Evolutionary conservation across 2,113 vertebrate genomes (phyloP), one percentile per base, ranked within the genome.

Genomic region (Trachemys scripta): DNA sequence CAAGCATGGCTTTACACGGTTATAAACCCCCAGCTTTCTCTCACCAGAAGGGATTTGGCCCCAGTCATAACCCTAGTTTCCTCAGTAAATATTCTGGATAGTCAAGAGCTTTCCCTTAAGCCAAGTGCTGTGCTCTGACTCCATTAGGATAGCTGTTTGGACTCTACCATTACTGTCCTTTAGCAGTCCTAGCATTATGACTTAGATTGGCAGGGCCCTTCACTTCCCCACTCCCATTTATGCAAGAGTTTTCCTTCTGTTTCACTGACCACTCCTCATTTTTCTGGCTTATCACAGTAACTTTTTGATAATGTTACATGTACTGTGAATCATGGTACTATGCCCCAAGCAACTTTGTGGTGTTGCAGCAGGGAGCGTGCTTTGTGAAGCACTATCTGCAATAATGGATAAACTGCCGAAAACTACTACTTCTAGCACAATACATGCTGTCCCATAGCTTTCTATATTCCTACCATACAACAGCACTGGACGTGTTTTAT

Each of bases 281-380:
- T 31, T 76, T 84, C 57, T 57, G 49, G 85, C 17, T 78, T 93
- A 78, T 0, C 0, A 0, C n/a, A 38, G 80, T 53, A 20, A 29
- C 19, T 5, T 42, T 72, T 38, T 75, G 65, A 0, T 51, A 4
- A 24, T 5, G 8, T 79, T 57, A 80, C 3, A 11, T 0, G 90
- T 14, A 50, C 12, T 17, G 0, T 8, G 14, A 80, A 16, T 51
- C 31, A 79, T 80, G 35, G 10, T 29, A 6, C 0, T 3, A 19
- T 88, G 31, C 54, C 50, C 91, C 75, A 83, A 79, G 38, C 57
- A 95, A 65, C 38, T 76, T 83, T 53, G 53, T 47, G 29, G 81
- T 5, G 82, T 57, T 0, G 0, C 0, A 0, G 19, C 20, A 31
- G 1, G 3, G 80, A 83, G 84, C 14, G 10, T 19, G 54, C 54